Base-by-base conservation (phyloP, 2,113 vertebrate species). In the Hirundichthys speculiger region DNA sequence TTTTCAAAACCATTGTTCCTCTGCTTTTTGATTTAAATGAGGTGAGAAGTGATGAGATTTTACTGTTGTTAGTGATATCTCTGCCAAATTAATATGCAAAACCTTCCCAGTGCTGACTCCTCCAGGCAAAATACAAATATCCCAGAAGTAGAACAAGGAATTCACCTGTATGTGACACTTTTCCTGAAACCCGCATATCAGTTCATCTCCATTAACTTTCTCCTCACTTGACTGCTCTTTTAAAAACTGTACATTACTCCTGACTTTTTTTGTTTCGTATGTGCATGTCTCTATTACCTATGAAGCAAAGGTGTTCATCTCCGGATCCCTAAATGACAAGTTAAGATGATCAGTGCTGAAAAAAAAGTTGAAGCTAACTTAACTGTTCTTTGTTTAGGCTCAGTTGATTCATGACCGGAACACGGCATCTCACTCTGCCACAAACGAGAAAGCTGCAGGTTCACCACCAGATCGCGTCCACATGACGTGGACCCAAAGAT, bases 401-500 rank as follows among this genome's bases (percentile, higher is more conserved):
- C 95, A 98, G 81, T 77, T 96, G 46, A 97, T 98, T 76, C 96
- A 96, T 0, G 96, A 98, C 84, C 88, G 93, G 74, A 96, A 96
- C 82, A 96, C 95, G 0, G 95, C 94, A 0, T 92, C 94, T 0
- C 96, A 92, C 16, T 89, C 89, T 0, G 4, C 84, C 0, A 43
- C 57, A 0, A 87, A 56, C 0, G 91, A 90, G 49, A 90, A 81
- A 41, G 85, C 86, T 1, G 64, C 57, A 4, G 48, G 84, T 14
- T 56, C 88, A 45, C 18, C 73, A 0, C 89, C 94, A 0, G 95
- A 98, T 52, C 91, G 86, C 7, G 92, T 98, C 65, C 97, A 98
- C 14, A 98, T 98, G 96, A 99, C 97, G 16, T 99, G 97, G 97
- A 99, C 97, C n/a, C 13, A 97, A 97, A 91, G 96, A 99, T 55